Evolutionary conservation across 2,113 vertebrate genomes (phyloP).

Genomic region (Phocoena sinus): DNA sequence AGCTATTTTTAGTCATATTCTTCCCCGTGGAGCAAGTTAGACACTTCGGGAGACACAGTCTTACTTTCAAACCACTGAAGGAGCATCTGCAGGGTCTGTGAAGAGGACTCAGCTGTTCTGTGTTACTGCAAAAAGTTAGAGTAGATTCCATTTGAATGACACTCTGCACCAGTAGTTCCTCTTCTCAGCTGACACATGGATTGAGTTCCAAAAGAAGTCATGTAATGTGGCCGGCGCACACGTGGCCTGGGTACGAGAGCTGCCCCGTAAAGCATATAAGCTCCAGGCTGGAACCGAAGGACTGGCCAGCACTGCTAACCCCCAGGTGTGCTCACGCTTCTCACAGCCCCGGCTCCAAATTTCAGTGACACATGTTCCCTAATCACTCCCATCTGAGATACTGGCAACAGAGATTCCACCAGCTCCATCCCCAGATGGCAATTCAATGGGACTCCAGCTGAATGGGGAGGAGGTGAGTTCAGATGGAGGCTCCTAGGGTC

Average conservation of each 20-base stretch:
- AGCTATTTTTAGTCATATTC: slow-evolving; percentile 43
- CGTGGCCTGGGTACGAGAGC: neutral
- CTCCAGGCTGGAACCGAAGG: neutral
- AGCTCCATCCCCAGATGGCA: neutral
- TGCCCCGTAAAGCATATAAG: neutral
- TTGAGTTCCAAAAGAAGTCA: slow-evolving; percentile 33
- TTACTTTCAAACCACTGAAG: slow-evolving; percentile 26
- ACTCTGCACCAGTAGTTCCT: neutral
- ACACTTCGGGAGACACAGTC: neutral
- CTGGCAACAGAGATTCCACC: neutral
- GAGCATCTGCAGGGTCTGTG: neutral
- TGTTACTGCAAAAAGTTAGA: slow-evolving; percentile 26
- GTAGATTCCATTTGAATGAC: slow-evolving; percentile 8
- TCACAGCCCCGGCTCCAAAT: neutral
- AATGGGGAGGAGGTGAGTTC: neutral
- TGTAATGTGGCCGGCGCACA: neutral
- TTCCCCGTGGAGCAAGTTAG: slow-evolving; percentile 12
- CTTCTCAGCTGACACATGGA: neutral
- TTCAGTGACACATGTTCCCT: neutral
- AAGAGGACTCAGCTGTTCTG: neutral
- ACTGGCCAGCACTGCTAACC: neutral
- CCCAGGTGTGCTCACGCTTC: neutral
- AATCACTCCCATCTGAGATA: neutral
- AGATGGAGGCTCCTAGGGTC: neutral
- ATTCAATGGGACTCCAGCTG: neutral